Evolutionary conservation across 2,888 invertebrate genomes (phyloP).

Genomic region (Globia sparganii): DNA sequence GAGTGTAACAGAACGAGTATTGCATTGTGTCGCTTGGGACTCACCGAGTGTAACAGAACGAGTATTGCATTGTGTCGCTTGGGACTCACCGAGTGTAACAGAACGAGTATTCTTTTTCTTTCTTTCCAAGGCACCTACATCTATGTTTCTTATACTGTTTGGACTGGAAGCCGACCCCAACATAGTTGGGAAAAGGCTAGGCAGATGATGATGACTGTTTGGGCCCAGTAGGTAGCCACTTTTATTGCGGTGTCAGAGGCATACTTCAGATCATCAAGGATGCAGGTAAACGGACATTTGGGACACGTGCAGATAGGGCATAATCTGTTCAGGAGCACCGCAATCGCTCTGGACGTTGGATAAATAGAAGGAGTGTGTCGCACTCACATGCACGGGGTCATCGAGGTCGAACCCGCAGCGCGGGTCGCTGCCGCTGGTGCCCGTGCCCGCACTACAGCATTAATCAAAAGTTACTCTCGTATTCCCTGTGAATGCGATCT

Average conservation of each 20-base stretch:
- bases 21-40: background rate
- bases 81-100: background rate
- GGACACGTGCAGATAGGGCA: background rate
- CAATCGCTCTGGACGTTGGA: background rate
- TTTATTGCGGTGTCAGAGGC: background rate
- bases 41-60: background rate
- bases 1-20: background rate
- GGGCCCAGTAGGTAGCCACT: background rate
- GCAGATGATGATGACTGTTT: too few relatives aligned
- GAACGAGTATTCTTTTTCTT: background rate
- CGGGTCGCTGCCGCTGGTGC: slow-evolving; percentile 61
- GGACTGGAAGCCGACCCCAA: too few relatives aligned
- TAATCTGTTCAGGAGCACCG: background rate
- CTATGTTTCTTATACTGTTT: background rate
- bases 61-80: too few relatives aligned
- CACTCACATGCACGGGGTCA: slow-evolving; percentile 79
- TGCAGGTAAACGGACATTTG: background rate
- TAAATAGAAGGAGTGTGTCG: too few relatives aligned
- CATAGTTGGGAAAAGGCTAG: too few relatives aligned
- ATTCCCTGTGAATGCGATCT: background rate
- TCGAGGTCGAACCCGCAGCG: slow-evolving; percentile 75
- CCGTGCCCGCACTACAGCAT: slow-evolving; percentile 58
- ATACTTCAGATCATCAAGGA: too few relatives aligned
- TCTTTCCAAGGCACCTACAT: background rate
- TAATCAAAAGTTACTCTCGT: slow-evolving; percentile 10